Evolutionary conservation across 2,888 invertebrate genomes (phyloP).

Genomic region (Amorpha juglandis): DNA sequence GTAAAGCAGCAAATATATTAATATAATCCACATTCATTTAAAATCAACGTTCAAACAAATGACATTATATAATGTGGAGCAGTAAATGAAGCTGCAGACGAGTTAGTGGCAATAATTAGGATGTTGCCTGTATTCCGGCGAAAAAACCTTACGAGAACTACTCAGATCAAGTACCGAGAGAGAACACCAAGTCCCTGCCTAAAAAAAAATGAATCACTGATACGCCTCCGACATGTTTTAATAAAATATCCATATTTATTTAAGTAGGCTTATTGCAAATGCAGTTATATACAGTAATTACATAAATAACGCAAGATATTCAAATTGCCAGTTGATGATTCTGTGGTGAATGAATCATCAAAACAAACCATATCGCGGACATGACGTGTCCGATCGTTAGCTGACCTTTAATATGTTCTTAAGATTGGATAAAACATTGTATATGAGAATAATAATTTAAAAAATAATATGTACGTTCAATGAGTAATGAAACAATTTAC

Average conservation of each 20-base stretch:
- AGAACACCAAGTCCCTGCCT: no score
- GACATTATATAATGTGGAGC: no score
- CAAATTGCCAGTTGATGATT: constrained; percentile 34
- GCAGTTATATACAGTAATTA: neutral
- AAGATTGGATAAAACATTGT: constrained; percentile 4
- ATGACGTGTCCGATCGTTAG: constrained; percentile 42
- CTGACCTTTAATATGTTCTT: constrained; percentile 20
- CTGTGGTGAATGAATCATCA: constrained; percentile 45
- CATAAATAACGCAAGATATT: constrained; percentile 17
- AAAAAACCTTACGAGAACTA: no score
- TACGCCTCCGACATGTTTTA: neutral
- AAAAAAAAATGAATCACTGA: neutral
- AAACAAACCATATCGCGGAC: constrained; percentile 47
- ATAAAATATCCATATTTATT: neutral
- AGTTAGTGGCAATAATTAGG: no score
- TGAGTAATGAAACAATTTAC: no score
- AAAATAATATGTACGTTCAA: no score
- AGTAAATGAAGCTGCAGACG: no score
- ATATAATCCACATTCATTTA: neutral
- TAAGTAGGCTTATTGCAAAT: constrained; percentile 7
- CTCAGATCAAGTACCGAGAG: no score
- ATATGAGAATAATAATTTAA: neutral
- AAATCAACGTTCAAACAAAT: no score
- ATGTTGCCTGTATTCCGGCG: no score
- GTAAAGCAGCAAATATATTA: neutral